These are phyloP conservation scores for Scartelaos histophorus DNA, from an alignment of 2,113 vertebrate species.

Conservation along the genomic window DNA sequence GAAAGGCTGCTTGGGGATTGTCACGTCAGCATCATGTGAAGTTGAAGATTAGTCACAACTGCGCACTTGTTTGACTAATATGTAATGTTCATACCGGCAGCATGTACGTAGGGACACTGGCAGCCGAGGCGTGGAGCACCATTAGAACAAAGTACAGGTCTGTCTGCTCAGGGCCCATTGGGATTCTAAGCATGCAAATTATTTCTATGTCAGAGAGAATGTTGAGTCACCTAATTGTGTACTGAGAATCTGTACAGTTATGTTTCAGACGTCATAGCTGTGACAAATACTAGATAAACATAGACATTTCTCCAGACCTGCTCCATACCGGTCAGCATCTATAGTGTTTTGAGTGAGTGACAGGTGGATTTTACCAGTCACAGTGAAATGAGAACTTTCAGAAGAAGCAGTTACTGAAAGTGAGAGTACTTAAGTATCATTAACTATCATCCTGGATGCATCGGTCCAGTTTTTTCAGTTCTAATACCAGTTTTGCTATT, in stretches of 20 bases:
- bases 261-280: neutral
- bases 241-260: neutral
- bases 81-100: slow-evolving; percentile 22
- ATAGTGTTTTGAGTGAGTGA: no score
- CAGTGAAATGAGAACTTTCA: no score
- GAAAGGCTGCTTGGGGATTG: slow-evolving; percentile 7
- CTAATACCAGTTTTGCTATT: no score
- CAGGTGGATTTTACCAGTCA: no score
- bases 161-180: neutral
- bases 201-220: neutral
- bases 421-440: no score
- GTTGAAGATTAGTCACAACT: slow-evolving; percentile 30
- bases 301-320: no score
- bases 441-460: no score
- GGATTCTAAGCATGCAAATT: neutral
- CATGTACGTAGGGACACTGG: neutral
- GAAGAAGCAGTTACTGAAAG: no score
- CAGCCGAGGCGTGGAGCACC: neutral
- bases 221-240: neutral
- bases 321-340: no score
- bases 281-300: neutral
- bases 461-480: no score
- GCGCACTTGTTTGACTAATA: slow-evolving; percentile 26
- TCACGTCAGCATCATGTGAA: slow-evolving; percentile 15
- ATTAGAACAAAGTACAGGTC: slow-evolving; percentile 8